Percentiles rank a stretch among this genome's conserved stretches.
Evolutionary conservation across 53 echinoderm and acorn worm species (phyloP).

Genomic region (Crossaster papposus): DNA sequence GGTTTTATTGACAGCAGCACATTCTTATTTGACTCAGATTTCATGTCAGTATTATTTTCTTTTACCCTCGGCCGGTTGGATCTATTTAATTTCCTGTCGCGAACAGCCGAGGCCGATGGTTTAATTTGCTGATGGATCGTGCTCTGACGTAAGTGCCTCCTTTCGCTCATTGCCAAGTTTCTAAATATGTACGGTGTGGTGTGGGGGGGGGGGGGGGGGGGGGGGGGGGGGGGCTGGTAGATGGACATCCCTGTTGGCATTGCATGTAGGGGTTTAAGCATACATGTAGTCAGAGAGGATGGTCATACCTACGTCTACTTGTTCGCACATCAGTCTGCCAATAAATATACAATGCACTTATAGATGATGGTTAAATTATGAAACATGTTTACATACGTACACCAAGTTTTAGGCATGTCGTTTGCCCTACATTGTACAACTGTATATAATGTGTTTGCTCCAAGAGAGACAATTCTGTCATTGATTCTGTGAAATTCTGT

Average conservation of each 20-base stretch:
- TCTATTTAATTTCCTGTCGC: slow-evolving; percentile 57
- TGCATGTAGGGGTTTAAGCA: not conserved
- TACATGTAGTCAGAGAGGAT: not conserved
- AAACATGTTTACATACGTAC: too few species aligned
- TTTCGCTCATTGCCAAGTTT: slow-evolving; percentile 30
- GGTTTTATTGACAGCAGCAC: slow-evolving; percentile 14
- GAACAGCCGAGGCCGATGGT: slow-evolving; percentile 35
- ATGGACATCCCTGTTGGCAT: slow-evolving; percentile 11
- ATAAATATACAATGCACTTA: not conserved
- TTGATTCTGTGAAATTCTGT: too few species aligned
- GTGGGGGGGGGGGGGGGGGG: too few species aligned
- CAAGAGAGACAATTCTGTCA: too few species aligned
- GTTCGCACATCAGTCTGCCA: not conserved
- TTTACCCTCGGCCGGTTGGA: slow-evolving; percentile 40
- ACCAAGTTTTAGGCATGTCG: not conserved
- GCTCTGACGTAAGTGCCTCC: slow-evolving; percentile 38
- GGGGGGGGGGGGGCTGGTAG: too few species aligned
- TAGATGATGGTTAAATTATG: too few species aligned
- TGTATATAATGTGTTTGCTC: not conserved
- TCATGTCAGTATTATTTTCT: slow-evolving; percentile 34
- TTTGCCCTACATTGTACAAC: not conserved
- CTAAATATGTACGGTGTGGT: slow-evolving; percentile 27
- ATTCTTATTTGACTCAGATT: slow-evolving; percentile 16
- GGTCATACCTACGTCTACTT: not conserved
- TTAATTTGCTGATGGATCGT: slow-evolving; percentile 55